phyloP scores from a whole-genome alignment of 2,797 vertebrate genomes.

The Crocodylus rhombifer region DNA sequence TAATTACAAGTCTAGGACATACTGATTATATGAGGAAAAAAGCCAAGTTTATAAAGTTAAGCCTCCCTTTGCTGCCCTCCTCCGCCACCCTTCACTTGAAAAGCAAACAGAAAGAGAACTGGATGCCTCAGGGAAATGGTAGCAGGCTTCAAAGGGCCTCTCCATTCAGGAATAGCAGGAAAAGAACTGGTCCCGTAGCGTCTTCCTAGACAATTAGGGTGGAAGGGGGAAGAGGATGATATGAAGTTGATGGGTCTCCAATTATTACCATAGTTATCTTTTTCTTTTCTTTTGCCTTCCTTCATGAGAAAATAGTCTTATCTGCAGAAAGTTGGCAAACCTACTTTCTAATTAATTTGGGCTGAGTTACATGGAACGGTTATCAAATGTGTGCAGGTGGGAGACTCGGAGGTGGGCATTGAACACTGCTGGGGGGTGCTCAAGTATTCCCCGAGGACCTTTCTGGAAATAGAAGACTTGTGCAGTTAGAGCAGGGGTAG shows the following conservation, averaged over 20 bases:
- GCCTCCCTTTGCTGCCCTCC: neutral
- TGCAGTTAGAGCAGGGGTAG: neutral
- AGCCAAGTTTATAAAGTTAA: neutral
- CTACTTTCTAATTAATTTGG: accelerated
- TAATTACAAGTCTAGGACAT: neutral
- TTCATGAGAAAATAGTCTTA: neutral
- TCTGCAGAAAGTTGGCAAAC: neutral
- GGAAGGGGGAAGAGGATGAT: neutral
- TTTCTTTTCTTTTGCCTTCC: neutral
- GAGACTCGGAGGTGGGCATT: neutral
- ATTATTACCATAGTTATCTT: neutral
- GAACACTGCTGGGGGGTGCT: neutral
- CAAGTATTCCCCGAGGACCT: no score
- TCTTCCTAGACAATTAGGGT: accelerated
- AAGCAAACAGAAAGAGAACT: neutral
- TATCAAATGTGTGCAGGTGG: accelerated
- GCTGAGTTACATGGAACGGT: neutral
- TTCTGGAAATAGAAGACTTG: neutral
- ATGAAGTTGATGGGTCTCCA: neutral
- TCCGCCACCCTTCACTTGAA: neutral
- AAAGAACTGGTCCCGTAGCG: neutral
- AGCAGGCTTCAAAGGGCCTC: neutral
- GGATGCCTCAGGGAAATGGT: neutral
- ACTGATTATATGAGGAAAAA: constrained; percentile 2
- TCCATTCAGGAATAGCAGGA: neutral